Evolutionary conservation across 2,113 vertebrate species (phyloP), one percentile per base, ranked within the genome.

Genomic region (Hyaena hyaena): DNA sequence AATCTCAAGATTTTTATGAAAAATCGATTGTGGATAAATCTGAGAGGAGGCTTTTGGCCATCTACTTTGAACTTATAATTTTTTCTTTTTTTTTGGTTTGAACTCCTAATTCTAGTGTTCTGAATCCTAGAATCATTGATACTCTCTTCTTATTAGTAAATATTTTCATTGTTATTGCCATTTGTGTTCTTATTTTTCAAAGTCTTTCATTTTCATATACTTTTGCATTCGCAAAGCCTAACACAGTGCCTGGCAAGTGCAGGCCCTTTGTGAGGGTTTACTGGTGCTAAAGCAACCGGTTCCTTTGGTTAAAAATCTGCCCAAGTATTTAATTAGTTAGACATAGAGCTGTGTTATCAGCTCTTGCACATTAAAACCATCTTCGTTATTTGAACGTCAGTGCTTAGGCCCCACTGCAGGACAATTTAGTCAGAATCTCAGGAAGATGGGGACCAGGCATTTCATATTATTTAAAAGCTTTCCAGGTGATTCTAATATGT

Each of bases 141-240:
- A 74, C 8, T 90, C 31, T 39, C 80, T 97, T 96, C 23, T 48
- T n/a, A 31, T 65, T 69, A 81, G n/a, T 39, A 77, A 58, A 76
- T 55, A 39, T 58, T 83, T 93, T 69, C 77, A 23, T 69, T 39
- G 39, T 89, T 89, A 69, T n/a, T 95, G n/a, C 39, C 58, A 55
- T 53, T 85, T 82, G 55, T 82, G 7, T 86, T 65, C 87, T 45
- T 89, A 61, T 66, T 58, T 96, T 96, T 90, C 39, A 84, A 83
- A 81, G 66, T 50, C 55, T 66, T 93, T 73, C 48, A 17, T 69
- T 83, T 94, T 92, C n/a, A 50, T 10, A 28, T 31, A 39, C 16
- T 81, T 61, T 87, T 68, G 43, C 53, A 45, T 50, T 11, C 23
- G 53, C 43, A 35, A 53, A 93, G 58, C 21, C n/a, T n/a, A 53